Percentiles rank a stretch among this genome's conserved stretches.
Conservation (phyloP, 1,140 invertebrate species). For the Euschistus heros region DNA sequence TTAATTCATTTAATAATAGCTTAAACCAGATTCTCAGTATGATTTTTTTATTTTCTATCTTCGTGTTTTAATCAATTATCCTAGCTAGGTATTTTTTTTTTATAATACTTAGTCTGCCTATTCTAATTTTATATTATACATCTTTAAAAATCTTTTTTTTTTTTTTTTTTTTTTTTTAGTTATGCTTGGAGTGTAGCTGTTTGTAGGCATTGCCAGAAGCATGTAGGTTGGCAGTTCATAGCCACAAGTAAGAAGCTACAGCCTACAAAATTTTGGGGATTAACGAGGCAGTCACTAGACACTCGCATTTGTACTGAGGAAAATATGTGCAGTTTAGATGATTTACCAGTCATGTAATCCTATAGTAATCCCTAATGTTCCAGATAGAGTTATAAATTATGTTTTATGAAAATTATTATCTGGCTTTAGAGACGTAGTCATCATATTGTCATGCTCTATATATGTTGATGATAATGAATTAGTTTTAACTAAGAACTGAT, state of each 20-base stretch:
- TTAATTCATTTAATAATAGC: background rate
- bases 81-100: background rate
- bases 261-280: slow-evolving; percentile 60
- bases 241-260: slow-evolving; percentile 46
- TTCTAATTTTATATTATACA: background rate
- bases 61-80: background rate
- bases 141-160: background rate
- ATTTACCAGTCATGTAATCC: too few relatives aligned
- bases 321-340: too few relatives aligned
- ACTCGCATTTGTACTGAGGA: slow-evolving; percentile 6
- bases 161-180: background rate
- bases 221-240: slow-evolving; percentile 72
- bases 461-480: too few relatives aligned
- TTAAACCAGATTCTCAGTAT: background rate
- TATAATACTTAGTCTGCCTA: background rate
- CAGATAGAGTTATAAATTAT: too few relatives aligned
- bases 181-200: slow-evolving; percentile 61
- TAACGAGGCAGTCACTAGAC: slow-evolving; percentile 35
- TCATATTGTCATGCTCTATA: too few relatives aligned
- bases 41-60: background rate
- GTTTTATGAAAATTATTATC: too few relatives aligned
- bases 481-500: too few relatives aligned
- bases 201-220: slow-evolving; percentile 51
- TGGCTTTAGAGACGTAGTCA: too few relatives aligned
- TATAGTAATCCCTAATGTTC: too few relatives aligned